These are phyloP conservation scores for Pseudocheirus occidentalis DNA, from an alignment of 2,797 vertebrate genomes.

Conservation along the genomic window DNA sequence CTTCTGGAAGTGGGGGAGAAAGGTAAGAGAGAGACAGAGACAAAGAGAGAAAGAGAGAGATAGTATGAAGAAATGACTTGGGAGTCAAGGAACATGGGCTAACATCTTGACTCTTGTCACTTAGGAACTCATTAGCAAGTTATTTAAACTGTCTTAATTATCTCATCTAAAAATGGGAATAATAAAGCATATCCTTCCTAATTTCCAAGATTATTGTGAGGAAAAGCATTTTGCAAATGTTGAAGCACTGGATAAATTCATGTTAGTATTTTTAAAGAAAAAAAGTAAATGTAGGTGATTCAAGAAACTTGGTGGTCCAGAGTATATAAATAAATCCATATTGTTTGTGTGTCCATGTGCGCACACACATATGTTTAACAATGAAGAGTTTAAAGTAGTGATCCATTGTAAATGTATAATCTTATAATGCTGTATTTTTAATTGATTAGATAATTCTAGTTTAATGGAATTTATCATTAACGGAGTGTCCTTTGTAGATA, in stretches of 20 bases:
- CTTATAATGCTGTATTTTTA: background rate
- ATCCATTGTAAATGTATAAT: background rate
- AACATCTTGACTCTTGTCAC: background rate
- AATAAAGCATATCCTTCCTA: background rate
- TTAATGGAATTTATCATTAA: background rate
- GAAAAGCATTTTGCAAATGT: background rate
- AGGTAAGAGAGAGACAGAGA: background rate
- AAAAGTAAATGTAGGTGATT: background rate
- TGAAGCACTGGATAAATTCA: background rate
- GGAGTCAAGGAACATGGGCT: background rate
- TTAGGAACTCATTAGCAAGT: background rate
- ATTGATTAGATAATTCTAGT: background rate
- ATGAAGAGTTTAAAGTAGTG: background rate
- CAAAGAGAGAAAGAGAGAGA: background rate
- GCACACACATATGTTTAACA: background rate
- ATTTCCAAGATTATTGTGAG: background rate
- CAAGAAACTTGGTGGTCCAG: background rate
- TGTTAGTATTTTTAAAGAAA: background rate
- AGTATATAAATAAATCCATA: background rate
- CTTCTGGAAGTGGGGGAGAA: background rate
- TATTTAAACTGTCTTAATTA: background rate
- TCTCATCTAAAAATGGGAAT: background rate
- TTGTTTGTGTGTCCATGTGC: background rate
- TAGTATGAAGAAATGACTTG: background rate
- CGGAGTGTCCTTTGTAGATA: background rate